Percentiles rank a stretch among this genome's conserved stretches.
These are phyloP conservation scores for Echiichthys vipera DNA, from an alignment of 2,797 vertebrate species.

Conservation along the genomic window DNA sequence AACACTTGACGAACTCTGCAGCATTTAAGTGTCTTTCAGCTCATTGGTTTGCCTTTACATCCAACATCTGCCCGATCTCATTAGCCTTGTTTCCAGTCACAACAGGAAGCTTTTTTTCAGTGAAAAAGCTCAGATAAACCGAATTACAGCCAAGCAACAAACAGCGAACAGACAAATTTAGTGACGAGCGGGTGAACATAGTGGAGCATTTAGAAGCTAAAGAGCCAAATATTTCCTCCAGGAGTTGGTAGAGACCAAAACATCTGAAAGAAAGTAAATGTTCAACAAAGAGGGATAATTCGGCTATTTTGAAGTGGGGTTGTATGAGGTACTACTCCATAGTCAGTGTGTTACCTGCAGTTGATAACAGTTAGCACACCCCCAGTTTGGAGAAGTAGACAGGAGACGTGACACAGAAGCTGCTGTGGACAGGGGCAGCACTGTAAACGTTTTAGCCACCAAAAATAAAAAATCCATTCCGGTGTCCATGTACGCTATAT, in stretches of 20 bases:
- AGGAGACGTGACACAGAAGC: too few species aligned
- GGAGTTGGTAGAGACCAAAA: not conserved
- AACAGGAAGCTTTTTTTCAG: not conserved
- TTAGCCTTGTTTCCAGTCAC: not conserved
- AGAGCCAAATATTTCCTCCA: not conserved
- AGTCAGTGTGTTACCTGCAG: too few species aligned
- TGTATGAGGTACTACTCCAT: too few species aligned
- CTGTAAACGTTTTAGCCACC: too few species aligned
- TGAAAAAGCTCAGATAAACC: not conserved
- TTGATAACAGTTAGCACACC: too few species aligned
- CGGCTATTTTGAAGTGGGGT: too few species aligned
- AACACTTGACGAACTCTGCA: not conserved
- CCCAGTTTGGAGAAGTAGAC: too few species aligned
- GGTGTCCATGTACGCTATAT: too few species aligned
- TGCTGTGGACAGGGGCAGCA: too few species aligned
- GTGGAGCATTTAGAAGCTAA: not conserved
- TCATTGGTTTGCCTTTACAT: slow-evolving; percentile 1
- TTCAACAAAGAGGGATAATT: too few species aligned
- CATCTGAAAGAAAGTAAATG: not conserved
- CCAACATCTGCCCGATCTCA: not conserved
- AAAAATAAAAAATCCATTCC: too few species aligned
- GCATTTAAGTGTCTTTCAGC: not conserved
- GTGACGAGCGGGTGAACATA: not conserved
- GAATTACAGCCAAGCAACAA: not conserved
- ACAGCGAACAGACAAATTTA: not conserved